A percentile compares a stretch with the other conserved stretches of the same genome.
These are phyloP conservation scores for Callinectes sapidus DNA, from an alignment of 2,888 invertebrate genomes.

Conservation along the genomic window DNA sequence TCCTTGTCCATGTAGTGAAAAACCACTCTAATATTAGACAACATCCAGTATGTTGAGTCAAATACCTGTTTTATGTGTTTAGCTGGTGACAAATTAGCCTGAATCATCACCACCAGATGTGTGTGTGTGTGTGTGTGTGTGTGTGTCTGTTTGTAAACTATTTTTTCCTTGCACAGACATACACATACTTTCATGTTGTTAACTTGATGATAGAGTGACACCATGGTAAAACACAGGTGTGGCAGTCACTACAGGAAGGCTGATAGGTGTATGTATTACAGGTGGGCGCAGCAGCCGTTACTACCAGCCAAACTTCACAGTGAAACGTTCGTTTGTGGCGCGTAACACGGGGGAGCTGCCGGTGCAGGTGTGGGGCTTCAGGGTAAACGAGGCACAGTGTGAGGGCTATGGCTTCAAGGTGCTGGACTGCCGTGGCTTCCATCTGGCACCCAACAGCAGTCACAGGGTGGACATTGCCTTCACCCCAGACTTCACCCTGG, in stretches of 20 bases:
- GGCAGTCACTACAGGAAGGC: not conserved
- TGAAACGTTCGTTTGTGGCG: constrained; percentile 88
- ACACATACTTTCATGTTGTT: not conserved
- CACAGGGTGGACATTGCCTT: constrained; percentile 89
- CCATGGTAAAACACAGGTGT: not conserved
- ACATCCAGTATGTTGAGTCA: too few species aligned
- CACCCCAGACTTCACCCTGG: constrained; percentile 90
- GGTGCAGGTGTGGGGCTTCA: constrained; percentile 84
- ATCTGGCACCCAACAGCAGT: constrained; percentile 84
- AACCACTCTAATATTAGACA: too few species aligned
- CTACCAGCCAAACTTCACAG: constrained; percentile 82
- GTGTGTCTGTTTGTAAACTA: too few species aligned
- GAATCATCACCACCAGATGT: too few species aligned
- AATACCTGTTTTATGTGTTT: too few species aligned
- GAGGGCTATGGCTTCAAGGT: constrained; percentile 89
- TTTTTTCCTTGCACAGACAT: not conserved
- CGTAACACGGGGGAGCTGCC: constrained; percentile 93
- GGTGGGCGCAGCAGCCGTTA: constrained; percentile 66
- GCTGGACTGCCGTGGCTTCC: constrained; percentile 84
- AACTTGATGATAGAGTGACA: not conserved
- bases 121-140: too few species aligned
- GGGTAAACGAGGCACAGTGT: constrained; percentile 81
- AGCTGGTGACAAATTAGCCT: too few species aligned
- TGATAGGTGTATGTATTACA: not conserved
- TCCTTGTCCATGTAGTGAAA: too few species aligned